Evolutionary conservation across 2,113 vertebrate genomes (phyloP).

Genomic region (Arvicanthis niloticus): DNA sequence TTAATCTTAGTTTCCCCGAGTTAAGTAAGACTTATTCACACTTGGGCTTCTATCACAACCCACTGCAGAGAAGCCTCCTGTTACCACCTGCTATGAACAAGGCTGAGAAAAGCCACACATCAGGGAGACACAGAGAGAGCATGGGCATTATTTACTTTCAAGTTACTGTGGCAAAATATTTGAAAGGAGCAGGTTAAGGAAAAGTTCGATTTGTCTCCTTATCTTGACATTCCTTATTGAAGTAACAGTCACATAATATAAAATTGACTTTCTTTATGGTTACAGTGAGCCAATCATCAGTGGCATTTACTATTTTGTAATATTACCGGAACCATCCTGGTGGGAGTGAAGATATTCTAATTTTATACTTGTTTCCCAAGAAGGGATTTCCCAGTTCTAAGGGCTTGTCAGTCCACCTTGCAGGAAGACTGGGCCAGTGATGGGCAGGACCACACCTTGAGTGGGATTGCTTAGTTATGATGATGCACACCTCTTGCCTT

Average conservation of each 20-base stretch:
- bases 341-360: background rate
- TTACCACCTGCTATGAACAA: no score
- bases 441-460: background rate
- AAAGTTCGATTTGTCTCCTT: background rate
- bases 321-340: background rate
- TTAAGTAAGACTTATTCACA: constrained; percentile 3
- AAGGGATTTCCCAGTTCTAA: background rate
- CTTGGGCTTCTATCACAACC: background rate
- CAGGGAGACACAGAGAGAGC: background rate
- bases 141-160: background rate
- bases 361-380: background rate
- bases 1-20: background rate
- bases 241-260: background rate
- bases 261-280: background rate
- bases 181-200: background rate
- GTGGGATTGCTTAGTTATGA: background rate
- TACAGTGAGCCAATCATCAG: background rate
- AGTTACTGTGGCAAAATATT: no score
- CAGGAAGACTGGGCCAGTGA: background rate
- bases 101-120: background rate
- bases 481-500: background rate
- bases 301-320: background rate
- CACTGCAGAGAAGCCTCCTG: background rate
- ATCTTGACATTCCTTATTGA: background rate
- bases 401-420: background rate